A percentile compares a stretch with the other conserved stretches of the same genome.
phyloP scores from a whole-genome alignment of 2,113 vertebrate species.

The Brachypteracias leptosomus region DNA sequence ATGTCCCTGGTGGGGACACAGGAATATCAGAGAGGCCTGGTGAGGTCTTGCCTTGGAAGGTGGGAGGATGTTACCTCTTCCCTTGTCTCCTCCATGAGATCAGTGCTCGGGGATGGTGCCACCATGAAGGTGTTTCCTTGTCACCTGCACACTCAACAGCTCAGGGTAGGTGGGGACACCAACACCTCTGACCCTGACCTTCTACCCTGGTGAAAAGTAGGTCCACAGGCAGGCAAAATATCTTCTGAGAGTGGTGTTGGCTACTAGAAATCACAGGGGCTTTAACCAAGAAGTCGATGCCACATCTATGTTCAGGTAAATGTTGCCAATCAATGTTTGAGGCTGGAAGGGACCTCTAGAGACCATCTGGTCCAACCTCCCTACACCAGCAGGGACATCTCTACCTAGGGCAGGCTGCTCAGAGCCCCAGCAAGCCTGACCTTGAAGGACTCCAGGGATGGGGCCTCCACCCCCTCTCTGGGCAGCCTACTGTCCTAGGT shows the following conservation, averaged over 20 bases:
- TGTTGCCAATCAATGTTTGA: no score
- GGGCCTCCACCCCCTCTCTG: no score
- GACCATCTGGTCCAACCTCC: no score
- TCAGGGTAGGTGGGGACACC: background rate
- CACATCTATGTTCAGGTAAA: no score
- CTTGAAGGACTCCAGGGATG: no score
- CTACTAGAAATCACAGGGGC: rapidly evolving
- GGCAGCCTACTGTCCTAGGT: no score
- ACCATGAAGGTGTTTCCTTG: background rate
- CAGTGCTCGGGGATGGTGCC: background rate
- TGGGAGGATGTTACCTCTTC: background rate
- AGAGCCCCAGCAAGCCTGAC: no score
- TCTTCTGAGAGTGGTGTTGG: background rate
- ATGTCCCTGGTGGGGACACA: rapidly evolving
- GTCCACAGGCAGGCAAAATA: background rate
- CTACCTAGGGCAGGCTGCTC: no score
- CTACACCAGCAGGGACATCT: no score
- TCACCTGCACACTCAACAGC: background rate
- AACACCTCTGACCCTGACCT: background rate
- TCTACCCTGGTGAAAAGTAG: background rate
- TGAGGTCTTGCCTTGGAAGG: background rate
- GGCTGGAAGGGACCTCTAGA: no score
- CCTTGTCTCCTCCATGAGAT: background rate
- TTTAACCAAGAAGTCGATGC: no score
- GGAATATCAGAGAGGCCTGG: background rate